Conservation (phyloP, 2,113 vertebrate genomes). For the Macroglossus sobrinus region DNA sequence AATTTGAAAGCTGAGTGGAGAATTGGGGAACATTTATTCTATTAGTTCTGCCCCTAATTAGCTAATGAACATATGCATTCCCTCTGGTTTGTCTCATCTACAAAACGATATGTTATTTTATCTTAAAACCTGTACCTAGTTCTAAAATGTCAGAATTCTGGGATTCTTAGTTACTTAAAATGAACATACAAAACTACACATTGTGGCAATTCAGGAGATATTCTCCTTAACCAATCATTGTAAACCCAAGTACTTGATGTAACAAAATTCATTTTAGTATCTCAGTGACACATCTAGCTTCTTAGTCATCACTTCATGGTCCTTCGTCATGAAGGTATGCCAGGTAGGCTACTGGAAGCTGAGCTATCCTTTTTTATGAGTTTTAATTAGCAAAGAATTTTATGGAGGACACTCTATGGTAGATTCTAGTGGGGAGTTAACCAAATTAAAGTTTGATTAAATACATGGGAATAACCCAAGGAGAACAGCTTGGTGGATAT, state of each 20-base stretch:
- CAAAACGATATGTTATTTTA: neutral
- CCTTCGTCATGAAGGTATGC: neutral
- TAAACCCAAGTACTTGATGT: neutral
- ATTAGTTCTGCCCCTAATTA: neutral
- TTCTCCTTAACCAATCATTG: neutral
- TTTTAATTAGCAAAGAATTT: neutral
- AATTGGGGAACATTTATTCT: neutral
- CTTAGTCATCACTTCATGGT: neutral
- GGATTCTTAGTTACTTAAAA: neutral
- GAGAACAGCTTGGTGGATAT: neutral
- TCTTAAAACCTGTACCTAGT: neutral
- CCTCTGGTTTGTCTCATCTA: neutral
- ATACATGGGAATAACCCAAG: too few species aligned
- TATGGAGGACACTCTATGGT: neutral
- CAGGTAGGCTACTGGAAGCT: neutral
- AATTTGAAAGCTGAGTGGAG: neutral
- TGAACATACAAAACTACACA: neutral
- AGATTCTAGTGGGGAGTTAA: neutral
- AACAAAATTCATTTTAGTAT: neutral
- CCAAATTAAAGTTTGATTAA: neutral
- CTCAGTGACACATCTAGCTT: neutral
- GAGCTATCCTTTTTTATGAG: neutral
- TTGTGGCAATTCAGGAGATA: neutral
- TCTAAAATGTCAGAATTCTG: neutral
- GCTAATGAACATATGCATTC: neutral